A percentile compares a stretch with the other conserved stretches of the same genome.
These are phyloP conservation scores for Aphaenogaster rudis DNA, from an alignment of 1,140 invertebrate genomes.

Conservation along the genomic window DNA sequence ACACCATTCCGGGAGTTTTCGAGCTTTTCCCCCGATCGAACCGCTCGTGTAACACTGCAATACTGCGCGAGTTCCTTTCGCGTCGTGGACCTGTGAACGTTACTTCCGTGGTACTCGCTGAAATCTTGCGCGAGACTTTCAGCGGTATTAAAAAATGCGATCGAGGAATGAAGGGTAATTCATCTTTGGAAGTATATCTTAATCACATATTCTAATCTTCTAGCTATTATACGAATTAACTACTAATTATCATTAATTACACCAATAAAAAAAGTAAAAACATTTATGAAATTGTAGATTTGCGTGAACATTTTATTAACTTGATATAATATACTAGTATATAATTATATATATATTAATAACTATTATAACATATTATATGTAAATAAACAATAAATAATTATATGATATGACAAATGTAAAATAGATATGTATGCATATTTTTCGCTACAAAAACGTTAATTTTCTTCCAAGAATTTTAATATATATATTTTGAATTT, in stretches of 20 bases:
- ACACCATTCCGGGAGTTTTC: conserved; percentile 45
- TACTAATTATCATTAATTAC: background rate
- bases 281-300: background rate
- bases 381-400: too few relatives aligned
- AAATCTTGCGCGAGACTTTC: background rate
- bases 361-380: too few relatives aligned
- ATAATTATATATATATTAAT: background rate
- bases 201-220: background rate
- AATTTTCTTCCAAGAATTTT: background rate
- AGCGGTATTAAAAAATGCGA: background rate
- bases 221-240: background rate
- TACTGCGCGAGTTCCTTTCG: conserved; percentile 27
- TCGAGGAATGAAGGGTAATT: background rate
- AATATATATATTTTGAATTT: background rate
- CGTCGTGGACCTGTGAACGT: background rate
- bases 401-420: background rate
- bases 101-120: background rate
- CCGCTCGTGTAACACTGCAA: conserved; percentile 21
- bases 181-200: background rate
- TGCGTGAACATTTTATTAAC: background rate
- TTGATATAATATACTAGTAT: background rate
- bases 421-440: background rate
- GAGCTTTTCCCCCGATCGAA: conserved; percentile 45
- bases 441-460: background rate
- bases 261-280: background rate